These are phyloP conservation scores for Cettia cetti DNA, from an alignment of 2,113 vertebrate genomes.

Conservation along the genomic window DNA sequence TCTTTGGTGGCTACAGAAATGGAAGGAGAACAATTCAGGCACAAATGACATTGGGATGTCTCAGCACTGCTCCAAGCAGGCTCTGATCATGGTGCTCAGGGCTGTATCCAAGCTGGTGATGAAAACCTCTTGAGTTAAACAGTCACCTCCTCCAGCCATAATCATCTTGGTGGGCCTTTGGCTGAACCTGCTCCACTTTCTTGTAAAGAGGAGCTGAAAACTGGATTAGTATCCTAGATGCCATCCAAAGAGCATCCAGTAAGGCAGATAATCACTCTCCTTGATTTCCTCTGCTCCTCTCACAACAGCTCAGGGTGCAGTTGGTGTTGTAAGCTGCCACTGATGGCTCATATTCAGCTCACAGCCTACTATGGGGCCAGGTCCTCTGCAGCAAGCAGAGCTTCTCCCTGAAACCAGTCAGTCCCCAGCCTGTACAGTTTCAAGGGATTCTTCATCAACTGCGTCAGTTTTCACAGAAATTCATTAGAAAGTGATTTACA, in stretches of 20 bases:
- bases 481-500: not conserved
- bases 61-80: not conserved
- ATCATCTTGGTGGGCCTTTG: not conserved
- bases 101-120: not conserved
- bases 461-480: not conserved
- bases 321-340: not conserved
- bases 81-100: not conserved
- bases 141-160: not conserved
- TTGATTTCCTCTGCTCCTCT: not conserved
- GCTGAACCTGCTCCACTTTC: not conserved
- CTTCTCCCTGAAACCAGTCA: not conserved
- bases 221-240: not conserved
- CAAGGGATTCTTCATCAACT: not conserved
- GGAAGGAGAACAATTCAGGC: not conserved
- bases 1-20: not conserved
- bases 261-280: not conserved
- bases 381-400: not conserved
- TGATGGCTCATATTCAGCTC: not conserved
- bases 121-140: not conserved
- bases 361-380: not conserved
- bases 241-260: not conserved
- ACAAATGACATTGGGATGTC: not conserved
- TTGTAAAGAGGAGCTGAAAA: not conserved
- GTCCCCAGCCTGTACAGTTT: not conserved
- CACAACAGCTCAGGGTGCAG: not conserved